Evolutionary conservation across 1,140 invertebrate genomes (phyloP).

Genomic region (Onthophagus taurus): DNA sequence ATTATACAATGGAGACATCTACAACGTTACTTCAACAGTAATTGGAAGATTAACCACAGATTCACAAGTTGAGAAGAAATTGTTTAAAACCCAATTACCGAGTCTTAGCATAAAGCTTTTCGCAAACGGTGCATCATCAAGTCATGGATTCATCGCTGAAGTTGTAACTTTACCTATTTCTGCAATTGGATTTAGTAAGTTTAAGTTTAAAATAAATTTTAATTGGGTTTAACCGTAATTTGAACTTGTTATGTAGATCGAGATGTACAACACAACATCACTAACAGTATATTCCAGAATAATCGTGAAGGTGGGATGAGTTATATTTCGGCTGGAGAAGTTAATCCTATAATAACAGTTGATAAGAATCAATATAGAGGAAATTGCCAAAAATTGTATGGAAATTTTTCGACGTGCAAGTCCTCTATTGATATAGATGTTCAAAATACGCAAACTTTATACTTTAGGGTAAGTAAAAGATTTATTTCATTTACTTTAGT

Average conservation of each 20-base stretch:
- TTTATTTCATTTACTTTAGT: no score
- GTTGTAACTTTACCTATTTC: slow-evolving; percentile 90
- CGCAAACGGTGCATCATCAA: slow-evolving; percentile 83
- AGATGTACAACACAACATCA: slow-evolving; percentile 85
- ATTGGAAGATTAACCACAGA: slow-evolving; percentile 64
- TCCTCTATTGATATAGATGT: slow-evolving; percentile 79
- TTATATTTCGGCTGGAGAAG: slow-evolving; percentile 87
- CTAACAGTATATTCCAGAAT: slow-evolving; percentile 68
- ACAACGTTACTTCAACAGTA: slow-evolving; percentile 67
- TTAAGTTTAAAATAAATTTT: slow-evolving; percentile 6
- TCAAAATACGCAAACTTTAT: slow-evolving; percentile 87
- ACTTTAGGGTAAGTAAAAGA: slow-evolving; percentile 73
- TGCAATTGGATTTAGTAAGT: slow-evolving; percentile 78
- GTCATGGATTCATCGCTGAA: slow-evolving; percentile 97
- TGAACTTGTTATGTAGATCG: slow-evolving; percentile 56
- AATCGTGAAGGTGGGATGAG: slow-evolving; percentile 84
- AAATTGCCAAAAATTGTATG: slow-evolving; percentile 87
- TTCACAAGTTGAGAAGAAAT: slow-evolving; percentile 58
- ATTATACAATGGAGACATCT: slow-evolving; percentile 88
- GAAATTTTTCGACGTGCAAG: slow-evolving; percentile 87
- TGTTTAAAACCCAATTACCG: slow-evolving; percentile 64
- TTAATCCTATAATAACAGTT: slow-evolving; percentile 85
- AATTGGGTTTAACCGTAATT: no score
- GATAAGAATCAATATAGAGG: slow-evolving; percentile 76
- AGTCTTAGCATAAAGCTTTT: slow-evolving; percentile 87